Evolutionary conservation across 2,888 invertebrate species (phyloP).

Genomic region (Tetragonula carbonaria): DNA sequence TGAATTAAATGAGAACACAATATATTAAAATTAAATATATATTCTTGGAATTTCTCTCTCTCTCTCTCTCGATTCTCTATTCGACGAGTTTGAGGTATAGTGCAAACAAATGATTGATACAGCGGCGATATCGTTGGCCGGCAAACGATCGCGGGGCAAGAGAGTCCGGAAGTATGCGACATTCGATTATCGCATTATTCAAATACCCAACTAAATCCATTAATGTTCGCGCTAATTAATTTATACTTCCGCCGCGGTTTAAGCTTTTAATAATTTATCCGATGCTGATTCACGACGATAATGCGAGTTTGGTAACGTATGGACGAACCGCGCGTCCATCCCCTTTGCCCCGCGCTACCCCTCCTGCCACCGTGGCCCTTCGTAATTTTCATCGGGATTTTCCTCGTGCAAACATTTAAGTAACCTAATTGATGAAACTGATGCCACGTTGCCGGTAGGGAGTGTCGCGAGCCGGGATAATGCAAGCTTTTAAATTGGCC

Average conservation of each 20-base stretch:
- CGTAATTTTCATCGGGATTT: constrained; percentile 51
- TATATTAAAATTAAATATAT: too few relatives aligned
- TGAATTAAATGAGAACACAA: too few relatives aligned
- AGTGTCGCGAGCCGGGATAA: constrained; percentile 27
- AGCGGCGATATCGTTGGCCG: background rate
- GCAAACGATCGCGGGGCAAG: constrained; percentile 17
- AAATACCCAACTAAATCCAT: constrained; percentile 47
- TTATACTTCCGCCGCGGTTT: constrained; percentile 50
- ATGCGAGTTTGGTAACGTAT: constrained; percentile 47
- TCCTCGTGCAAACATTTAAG: constrained; percentile 55
- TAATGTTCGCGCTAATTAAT: constrained; percentile 56
- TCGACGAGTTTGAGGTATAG: background rate
- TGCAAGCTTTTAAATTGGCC: constrained; percentile 24
- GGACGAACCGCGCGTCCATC: background rate
- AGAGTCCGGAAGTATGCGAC: constrained; percentile 26
- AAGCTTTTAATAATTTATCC: constrained; percentile 60
- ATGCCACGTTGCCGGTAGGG: background rate
- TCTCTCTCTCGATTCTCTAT: too few relatives aligned
- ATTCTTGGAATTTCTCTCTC: too few relatives aligned
- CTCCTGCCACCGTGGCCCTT: background rate
- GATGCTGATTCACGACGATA: constrained; percentile 41
- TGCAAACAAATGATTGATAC: constrained; percentile 37
- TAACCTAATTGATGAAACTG: constrained; percentile 57
- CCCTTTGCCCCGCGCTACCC: background rate
- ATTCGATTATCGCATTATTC: constrained; percentile 48